Evolutionary conservation across 2,113 vertebrate species (phyloP).

Genomic region (Nanorana parkeri): DNA sequence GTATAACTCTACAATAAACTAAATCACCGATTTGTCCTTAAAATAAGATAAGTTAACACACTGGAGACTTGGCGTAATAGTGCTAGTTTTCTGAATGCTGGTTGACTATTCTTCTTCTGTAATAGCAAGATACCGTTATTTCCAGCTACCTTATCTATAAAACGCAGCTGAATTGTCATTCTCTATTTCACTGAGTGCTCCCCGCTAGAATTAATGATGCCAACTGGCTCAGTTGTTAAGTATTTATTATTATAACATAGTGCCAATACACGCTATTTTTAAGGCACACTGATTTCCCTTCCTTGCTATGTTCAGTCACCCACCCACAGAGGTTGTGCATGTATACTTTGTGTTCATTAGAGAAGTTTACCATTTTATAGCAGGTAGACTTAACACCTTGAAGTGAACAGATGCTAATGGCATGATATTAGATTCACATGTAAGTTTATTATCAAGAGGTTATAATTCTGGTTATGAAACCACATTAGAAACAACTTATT

Average conservation of each 20-base stretch:
- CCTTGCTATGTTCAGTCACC: constrained; percentile 2
- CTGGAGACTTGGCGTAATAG: not conserved
- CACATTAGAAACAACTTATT: too few species aligned
- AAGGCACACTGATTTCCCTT: not conserved
- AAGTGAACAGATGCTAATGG: constrained; percentile 7
- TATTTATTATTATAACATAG: not conserved
- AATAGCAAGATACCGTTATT: not conserved
- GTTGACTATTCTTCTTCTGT: not conserved
- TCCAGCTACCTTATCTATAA: not conserved
- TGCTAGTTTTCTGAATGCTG: not conserved
- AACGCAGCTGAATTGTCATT: constrained; percentile 12
- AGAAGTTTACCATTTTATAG: not conserved
- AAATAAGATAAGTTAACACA: not conserved
- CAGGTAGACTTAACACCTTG: constrained; percentile 3
- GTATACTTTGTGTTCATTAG: not conserved
- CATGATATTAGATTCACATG: not conserved
- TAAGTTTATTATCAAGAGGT: too few species aligned
- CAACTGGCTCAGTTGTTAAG: constrained; percentile 8
- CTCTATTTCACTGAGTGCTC: constrained; percentile 6
- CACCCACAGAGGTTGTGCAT: not conserved
- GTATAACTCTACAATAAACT: not conserved
- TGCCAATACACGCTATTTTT: constrained; percentile 6
- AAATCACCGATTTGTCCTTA: not conserved
- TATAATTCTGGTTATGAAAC: too few species aligned
- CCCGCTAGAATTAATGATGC: not conserved